A percentile compares a stretch with the other conserved stretches of the same genome.
These are phyloP conservation scores for Natator depressus DNA, from an alignment of 2,113 vertebrate species.

Conservation along the genomic window DNA sequence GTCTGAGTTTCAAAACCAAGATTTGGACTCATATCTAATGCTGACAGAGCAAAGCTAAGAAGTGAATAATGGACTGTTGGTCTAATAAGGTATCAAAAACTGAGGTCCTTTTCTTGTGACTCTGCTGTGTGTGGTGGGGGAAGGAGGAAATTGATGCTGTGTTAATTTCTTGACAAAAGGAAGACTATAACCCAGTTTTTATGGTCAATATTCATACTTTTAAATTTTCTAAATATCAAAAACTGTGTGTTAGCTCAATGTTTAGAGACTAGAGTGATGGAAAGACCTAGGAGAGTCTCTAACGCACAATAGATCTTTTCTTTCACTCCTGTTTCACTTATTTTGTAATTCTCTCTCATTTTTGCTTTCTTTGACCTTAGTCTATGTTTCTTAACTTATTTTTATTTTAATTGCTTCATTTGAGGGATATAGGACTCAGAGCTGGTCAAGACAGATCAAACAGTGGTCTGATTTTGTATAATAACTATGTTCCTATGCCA, in stretches of 20 bases:
- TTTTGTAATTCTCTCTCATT: too few species aligned
- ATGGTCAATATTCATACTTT: too few species aligned
- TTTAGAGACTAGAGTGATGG: too few species aligned
- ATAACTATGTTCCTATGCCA: neutral
- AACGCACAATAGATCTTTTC: too few species aligned
- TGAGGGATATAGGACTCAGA: neutral
- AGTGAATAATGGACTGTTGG: neutral
- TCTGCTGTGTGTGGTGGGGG: neutral
- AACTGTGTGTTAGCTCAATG: neutral
- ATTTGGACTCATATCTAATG: rapidly evolving
- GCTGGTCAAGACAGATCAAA: rapidly evolving
- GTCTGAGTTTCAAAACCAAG: neutral
- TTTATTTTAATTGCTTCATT: too few species aligned
- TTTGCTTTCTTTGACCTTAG: too few species aligned
- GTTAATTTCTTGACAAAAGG: neutral
- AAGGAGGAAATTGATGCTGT: neutral
- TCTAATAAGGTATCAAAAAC: neutral
- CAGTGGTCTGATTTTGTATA: neutral
- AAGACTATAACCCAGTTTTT: neutral
- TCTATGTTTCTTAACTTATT: too few species aligned
- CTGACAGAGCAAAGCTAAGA: neutral
- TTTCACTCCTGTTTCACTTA: too few species aligned
- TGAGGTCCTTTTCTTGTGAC: neutral
- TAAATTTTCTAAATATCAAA: neutral
- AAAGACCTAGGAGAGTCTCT: too few species aligned